Evolutionary conservation across 2,113 vertebrate species (phyloP).

Genomic region (Alethe diademata): DNA sequence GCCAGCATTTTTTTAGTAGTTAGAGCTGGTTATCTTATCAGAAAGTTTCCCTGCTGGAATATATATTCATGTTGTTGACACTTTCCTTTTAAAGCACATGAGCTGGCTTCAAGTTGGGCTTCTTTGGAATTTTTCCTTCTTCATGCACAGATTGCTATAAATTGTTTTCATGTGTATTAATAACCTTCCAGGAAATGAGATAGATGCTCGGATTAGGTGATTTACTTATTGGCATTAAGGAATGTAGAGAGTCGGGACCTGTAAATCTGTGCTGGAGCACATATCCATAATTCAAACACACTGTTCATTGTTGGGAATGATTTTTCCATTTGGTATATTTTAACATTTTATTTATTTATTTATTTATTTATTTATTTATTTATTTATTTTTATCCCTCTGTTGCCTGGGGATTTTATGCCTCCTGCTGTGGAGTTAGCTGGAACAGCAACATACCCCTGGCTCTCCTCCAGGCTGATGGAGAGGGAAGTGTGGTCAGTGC

Average conservation of each 20-base stretch:
- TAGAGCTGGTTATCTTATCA: neutral
- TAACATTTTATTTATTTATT: neutral
- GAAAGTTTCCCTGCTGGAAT: neutral
- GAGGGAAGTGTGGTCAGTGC: neutral
- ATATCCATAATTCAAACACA: neutral
- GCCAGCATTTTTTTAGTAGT: neutral
- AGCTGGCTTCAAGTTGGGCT: neutral
- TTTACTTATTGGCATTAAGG: neutral
- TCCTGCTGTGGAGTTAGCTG: neutral
- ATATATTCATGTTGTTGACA: neutral
- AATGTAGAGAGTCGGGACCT: neutral
- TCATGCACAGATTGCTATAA: neutral
- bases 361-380: accelerated
- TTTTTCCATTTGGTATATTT: neutral
- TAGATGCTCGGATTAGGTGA: neutral
- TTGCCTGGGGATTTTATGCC: constrained; percentile 21
- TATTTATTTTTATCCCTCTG: neutral
- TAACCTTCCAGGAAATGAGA: neutral
- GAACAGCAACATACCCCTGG: neutral
- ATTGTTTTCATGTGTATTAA: neutral
- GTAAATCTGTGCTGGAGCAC: neutral
- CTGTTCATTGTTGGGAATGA: neutral
- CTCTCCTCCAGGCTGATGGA: neutral
- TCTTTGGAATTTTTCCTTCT: neutral
- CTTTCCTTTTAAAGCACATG: neutral